Conservation (phyloP, 1,140 invertebrate species). For the Drosophila busckii region DNA sequence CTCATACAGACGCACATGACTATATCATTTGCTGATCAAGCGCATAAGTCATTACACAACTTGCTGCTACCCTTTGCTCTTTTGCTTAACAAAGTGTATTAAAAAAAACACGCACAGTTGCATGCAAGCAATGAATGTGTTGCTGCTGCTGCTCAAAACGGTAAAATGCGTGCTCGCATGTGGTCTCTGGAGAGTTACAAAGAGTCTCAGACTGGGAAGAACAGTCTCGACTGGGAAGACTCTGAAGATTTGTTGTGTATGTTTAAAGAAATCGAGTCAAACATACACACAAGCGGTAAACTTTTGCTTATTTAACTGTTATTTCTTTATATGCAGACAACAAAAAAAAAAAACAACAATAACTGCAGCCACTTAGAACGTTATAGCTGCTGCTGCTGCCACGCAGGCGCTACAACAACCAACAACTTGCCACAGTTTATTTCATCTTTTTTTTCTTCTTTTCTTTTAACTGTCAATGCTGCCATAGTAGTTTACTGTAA, state of each 20-base stretch:
- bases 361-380: constrained; percentile 28
- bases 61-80: no score
- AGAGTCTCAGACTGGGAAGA: not conserved
- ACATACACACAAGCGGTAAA: constrained; percentile 30
- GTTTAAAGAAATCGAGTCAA: constrained; percentile 33
- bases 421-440: no score
- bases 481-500: constrained; percentile 36
- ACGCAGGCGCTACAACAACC: constrained; percentile 29
- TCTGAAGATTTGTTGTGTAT: constrained; percentile 3
- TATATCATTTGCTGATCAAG: no score
- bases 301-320: constrained; percentile 68
- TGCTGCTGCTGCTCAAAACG: constrained; percentile 38
- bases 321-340: constrained; percentile 31
- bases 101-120: constrained; percentile 25
- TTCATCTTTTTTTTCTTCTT: constrained; percentile 22
- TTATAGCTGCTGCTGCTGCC: constrained; percentile 4
- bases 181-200: constrained; percentile 11
- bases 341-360: constrained; percentile 13
- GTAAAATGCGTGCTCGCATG: constrained; percentile 59
- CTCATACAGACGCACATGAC: no score
- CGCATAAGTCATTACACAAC: no score
- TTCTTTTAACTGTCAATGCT: no score
- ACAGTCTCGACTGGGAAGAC: not conserved
- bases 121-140: no score
- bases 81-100: not conserved